These are phyloP conservation scores for Yponomeuta sedellus DNA, from an alignment of 2,888 invertebrate genomes.

Conservation along the genomic window DNA sequence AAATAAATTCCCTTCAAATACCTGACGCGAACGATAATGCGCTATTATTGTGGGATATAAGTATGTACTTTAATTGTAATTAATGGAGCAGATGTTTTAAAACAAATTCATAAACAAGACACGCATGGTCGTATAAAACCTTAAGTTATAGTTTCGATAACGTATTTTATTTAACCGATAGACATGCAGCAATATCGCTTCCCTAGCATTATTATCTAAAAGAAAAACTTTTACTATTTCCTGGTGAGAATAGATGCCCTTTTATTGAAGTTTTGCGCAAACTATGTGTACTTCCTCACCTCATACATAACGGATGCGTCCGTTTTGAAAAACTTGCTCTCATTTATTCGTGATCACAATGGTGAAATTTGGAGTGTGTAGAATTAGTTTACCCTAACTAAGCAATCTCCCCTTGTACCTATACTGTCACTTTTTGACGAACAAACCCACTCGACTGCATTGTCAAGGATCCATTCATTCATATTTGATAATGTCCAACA, in stretches of 20 bases:
- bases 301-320: too few species aligned
- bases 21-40: neutral
- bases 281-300: too few species aligned
- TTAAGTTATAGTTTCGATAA: neutral
- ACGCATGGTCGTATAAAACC: neutral
- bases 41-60: neutral
- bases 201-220: neutral
- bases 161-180: neutral
- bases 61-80: neutral
- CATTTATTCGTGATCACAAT: neutral
- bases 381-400: slow-evolving; percentile 34
- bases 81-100: slow-evolving; percentile 12
- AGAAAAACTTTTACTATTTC: neutral
- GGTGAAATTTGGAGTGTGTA: neutral
- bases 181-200: neutral
- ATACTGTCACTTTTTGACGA: slow-evolving; percentile 55
- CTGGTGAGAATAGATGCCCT: neutral
- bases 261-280: too few species aligned
- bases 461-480: slow-evolving; percentile 58
- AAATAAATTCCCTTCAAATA: slow-evolving; percentile 13
- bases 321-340: neutral
- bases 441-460: slow-evolving; percentile 43
- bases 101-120: neutral
- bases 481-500: slow-evolving; percentile 55
- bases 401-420: slow-evolving; percentile 36